Percentiles rank a stretch among this genome's conserved stretches.
These are phyloP conservation scores for Eulemur mongoz DNA, from an alignment of 2,797 vertebrate species.

Conservation along the genomic window DNA sequence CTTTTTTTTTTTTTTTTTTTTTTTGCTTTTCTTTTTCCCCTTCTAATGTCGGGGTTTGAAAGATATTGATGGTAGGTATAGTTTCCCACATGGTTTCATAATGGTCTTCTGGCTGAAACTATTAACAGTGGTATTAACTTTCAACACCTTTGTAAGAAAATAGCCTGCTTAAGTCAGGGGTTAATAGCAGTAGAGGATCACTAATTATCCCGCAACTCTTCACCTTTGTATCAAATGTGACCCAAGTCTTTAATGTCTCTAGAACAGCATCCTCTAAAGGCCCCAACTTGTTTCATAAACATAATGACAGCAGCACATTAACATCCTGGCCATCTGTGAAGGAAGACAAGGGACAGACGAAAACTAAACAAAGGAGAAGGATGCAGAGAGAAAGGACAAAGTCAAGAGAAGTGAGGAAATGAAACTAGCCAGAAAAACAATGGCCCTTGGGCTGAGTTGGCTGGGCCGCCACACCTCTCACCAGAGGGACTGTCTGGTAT, in stretches of 20 bases:
- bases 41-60: conserved; percentile 80
- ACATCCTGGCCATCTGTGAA: conserved; percentile 78
- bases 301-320: conserved; percentile 38
- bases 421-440: conserved; percentile 40
- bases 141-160: conserved; percentile 84
- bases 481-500: background rate
- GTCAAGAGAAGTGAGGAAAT: conserved; percentile 33
- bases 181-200: conserved; percentile 84
- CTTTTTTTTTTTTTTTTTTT: background rate
- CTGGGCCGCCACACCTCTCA: background rate
- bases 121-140: conserved; percentile 84
- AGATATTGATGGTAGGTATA: conserved; percentile 81
- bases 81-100: conserved; percentile 81
- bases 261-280: conserved; percentile 78
- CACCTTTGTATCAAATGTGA: conserved; percentile 75
- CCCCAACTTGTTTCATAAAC: conserved; percentile 72
- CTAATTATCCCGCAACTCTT: conserved; percentile 79
- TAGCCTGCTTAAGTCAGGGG: conserved; percentile 83
- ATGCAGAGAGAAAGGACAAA: conserved; percentile 60
- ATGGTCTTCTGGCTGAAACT: conserved; percentile 74
- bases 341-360: conserved; percentile 25
- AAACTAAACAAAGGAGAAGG: conserved; percentile 44
- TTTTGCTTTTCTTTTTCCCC: background rate
- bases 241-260: conserved; percentile 75
- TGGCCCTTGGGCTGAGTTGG: background rate